phyloP scores from a whole-genome alignment of 2,113 vertebrate species.

The Lampris incognitus region DNA sequence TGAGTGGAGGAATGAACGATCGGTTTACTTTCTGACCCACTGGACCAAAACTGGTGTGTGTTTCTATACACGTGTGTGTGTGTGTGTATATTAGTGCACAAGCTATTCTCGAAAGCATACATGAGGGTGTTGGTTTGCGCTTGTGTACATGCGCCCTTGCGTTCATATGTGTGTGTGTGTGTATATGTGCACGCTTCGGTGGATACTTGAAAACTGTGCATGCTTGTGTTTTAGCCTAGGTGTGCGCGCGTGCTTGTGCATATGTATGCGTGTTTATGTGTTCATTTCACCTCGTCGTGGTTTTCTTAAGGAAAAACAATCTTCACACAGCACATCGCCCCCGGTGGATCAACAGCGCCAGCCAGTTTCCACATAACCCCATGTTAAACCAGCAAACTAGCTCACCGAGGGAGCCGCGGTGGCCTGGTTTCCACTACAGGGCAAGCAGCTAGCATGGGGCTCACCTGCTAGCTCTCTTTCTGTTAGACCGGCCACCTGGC shows the following conservation, averaged over 20 bases:
- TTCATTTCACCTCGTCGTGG: slow-evolving; percentile 39
- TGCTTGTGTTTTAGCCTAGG: background rate
- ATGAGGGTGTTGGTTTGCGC: too few relatives aligned
- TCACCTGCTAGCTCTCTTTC: too few relatives aligned
- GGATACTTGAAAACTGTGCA: background rate
- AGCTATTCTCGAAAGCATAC: too few relatives aligned
- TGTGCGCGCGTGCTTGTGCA: background rate
- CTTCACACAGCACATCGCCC: slow-evolving; percentile 68
- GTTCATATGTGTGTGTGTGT: background rate
- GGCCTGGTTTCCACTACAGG: slow-evolving; percentile 55
- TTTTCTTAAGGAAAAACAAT: slow-evolving; percentile 70
- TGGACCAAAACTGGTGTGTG: slow-evolving; percentile 51
- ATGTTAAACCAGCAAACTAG: slow-evolving; percentile 59
- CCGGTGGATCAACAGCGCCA: slow-evolving; percentile 59
- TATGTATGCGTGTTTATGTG: slow-evolving; percentile 38
- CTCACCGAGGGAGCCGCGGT: slow-evolving; percentile 36
- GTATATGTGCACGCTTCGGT: background rate
- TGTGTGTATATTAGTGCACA: slow-evolving; percentile 36
- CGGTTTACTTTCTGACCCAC: slow-evolving; percentile 56
- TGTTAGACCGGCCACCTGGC: too few relatives aligned
- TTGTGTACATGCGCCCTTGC: background rate
- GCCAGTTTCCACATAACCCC: slow-evolving; percentile 72
- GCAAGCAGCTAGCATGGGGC: background rate
- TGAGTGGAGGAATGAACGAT: slow-evolving; percentile 48
- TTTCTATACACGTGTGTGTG: slow-evolving; percentile 4